Evolutionary conservation across 2,888 invertebrate species (phyloP), one percentile per base, ranked within the genome.

Genomic region (Phortica magna): DNA sequence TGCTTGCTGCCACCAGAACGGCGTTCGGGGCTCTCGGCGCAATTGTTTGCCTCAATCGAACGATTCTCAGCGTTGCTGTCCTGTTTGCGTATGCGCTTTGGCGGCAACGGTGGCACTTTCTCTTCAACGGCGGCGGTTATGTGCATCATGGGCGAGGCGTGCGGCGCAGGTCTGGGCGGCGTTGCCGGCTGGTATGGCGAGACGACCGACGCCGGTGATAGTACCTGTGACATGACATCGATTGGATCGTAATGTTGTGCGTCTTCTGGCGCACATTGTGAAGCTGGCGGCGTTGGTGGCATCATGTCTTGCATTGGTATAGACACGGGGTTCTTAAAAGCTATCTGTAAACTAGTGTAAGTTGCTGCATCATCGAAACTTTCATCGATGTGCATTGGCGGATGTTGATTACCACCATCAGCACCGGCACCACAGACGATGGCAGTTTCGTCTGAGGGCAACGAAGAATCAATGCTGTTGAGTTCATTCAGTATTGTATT

Each of bases 321-420:
- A 0, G 96, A 95, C 1, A 96, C 92, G 0, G 97, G 97, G 91
- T 97, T 96, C 90, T 95, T 96, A 92, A 97, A 97, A 0, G 97
- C 97, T 88, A 96, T 93, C 89, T 97, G 97, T 74, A 97, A 92
- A 88, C 97, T 97, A 0, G 96, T 95, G 87, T 97, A 97, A 0
- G 96, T 96, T 77, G 95, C 95, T 48, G 95, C 94, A 85, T 97
- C 97, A 86, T 95, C 95, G 80, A 96, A 96, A 59, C 94, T 94
- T 43, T 94, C 93, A 61, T 95, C 95, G 0, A 92, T 83, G 65
- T 95, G 95, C 90, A 93, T 92, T 2, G 88, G 80, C 0, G 85
- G 81, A 0, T 81, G 77, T 22, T 57, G 57, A n/a, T 9, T 39
- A 4, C 94, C 95, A 0, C 92, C 82, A 48, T 94, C 94, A 89